A percentile compares a stretch with the other conserved stretches of the same genome.
These are phyloP conservation scores for Nesospiza acunhae DNA, from an alignment of 2,113 vertebrate genomes.

Conservation along the genomic window DNA sequence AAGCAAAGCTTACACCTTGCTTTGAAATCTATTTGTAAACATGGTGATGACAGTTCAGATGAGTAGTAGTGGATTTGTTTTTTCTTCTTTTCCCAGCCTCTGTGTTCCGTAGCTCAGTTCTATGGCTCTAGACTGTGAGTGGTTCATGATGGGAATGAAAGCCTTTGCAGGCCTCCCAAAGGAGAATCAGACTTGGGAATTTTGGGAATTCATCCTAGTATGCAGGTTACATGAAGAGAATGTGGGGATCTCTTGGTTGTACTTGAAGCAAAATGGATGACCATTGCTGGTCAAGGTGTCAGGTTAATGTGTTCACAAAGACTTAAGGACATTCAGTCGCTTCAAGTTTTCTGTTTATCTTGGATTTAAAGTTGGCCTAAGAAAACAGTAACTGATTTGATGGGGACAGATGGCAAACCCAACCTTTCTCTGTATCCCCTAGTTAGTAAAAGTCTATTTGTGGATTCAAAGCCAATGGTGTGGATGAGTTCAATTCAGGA, in stretches of 20 bases:
- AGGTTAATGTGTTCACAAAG: fast-evolving
- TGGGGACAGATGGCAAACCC: background rate
- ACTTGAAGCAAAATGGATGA: background rate
- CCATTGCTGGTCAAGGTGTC: background rate
- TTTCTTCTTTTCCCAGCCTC: background rate
- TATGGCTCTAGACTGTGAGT: background rate
- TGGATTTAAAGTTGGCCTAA: background rate
- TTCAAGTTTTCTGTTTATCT: background rate
- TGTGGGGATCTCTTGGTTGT: fast-evolving
- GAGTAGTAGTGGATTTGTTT: background rate
- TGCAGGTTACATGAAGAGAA: background rate
- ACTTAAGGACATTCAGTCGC: background rate
- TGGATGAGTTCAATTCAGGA: background rate
- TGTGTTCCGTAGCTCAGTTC: background rate
- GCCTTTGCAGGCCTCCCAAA: background rate
- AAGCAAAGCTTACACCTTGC: background rate
- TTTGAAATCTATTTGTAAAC: background rate
- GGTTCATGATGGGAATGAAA: background rate
- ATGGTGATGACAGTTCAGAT: background rate
- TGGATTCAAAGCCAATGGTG: background rate
- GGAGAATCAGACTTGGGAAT: background rate
- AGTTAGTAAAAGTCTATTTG: background rate
- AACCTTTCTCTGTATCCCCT: background rate
- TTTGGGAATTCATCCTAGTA: background rate
- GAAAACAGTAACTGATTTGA: background rate